Evolutionary conservation across 2,113 vertebrate genomes (phyloP).

Genomic region (Arizona elegans): DNA sequence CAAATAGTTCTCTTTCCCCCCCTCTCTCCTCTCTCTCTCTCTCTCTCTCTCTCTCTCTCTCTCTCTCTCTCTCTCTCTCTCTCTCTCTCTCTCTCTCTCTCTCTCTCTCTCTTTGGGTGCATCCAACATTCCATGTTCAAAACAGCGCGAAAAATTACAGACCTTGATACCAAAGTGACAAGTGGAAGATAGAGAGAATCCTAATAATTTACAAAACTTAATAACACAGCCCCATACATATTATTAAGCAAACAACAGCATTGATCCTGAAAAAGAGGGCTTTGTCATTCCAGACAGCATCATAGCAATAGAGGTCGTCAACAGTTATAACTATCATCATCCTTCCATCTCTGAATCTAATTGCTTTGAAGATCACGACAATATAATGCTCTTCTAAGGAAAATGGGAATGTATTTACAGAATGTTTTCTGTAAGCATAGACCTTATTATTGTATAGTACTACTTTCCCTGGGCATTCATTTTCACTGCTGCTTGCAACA

Average conservation of each 20-base stretch:
- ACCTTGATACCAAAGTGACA: too few relatives aligned
- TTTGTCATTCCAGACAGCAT: neutral
- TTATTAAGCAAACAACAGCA: neutral
- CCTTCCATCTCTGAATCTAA: neutral
- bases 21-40: neutral
- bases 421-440: neutral
- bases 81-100: neutral
- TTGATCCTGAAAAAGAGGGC: neutral
- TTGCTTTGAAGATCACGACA: neutral
- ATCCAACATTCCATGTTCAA: neutral
- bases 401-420: neutral
- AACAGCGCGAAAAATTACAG: neutral
- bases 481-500: neutral
- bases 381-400: neutral
- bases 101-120: neutral
- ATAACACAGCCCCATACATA: neutral
- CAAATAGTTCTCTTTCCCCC: neutral
- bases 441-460: neutral
- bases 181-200: neutral
- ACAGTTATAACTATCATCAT: neutral
- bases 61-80: neutral
- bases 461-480: neutral
- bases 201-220: neutral
- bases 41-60: neutral
- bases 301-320: neutral